Evolutionary conservation across 2,113 vertebrate species (phyloP), one percentile per base, ranked within the genome.

Genomic region (Calyptommatus sinebrachiatus): DNA sequence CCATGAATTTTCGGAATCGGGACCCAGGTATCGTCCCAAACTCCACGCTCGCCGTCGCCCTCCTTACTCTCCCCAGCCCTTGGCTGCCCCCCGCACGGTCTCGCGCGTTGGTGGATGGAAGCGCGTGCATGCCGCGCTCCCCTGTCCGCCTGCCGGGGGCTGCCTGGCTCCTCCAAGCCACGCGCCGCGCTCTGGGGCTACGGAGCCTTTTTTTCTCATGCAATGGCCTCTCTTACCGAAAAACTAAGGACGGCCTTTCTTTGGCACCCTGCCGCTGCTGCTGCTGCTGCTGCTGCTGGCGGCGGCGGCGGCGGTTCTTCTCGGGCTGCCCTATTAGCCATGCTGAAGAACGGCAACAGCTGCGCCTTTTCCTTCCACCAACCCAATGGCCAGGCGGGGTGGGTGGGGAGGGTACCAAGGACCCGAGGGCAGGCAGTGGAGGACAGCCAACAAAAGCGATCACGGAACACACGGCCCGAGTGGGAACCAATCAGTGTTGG

Each of bases 301-400:
- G 35, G 3, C 35, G 35, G 3, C 35, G 35, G 3, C 35, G 35
- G 3, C 35, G 35, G 3, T 41, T 48, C 12, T 14, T 35, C 68
- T 28, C 9, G 69, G n/a, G 26, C 16, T 26, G 11, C 50, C 60
- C 70, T 70, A 41, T 41, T 8, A 7, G 78, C 79, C 79, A 69
- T 81, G 79, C 48, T 45, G 79, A 81, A 46, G 48, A 67, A 20
- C 71, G 14, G 79, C 63, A 61, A 57, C 71, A 74, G 79, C 63
- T 74, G 79, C 35, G 20, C 29, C 53, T 57, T 2, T 14, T 20
- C 24, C n/a, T 16, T 22, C 41, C 3, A 31, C 62, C 29, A 10
- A 46, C 20, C 16, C 66, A 22, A 8, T 48, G 3, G 73, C 11
- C 41, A 8, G 50, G 29, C 31, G 12, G 53, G 18, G 3, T 5